phyloP scores from a whole-genome alignment of 2,888 invertebrate species.

The Eupithecia centaureata region DNA sequence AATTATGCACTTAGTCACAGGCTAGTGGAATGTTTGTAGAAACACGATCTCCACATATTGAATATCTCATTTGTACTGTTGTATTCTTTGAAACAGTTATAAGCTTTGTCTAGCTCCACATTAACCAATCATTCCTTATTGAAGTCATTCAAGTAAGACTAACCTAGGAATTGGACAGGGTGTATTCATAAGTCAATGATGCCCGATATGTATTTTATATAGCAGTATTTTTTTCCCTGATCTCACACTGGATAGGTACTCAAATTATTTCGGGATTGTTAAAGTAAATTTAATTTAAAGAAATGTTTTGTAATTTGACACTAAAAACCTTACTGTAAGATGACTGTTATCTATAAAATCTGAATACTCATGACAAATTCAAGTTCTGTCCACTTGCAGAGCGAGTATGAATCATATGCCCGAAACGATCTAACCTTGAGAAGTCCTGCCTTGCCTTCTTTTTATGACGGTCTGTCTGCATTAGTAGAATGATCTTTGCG shows the following conservation, averaged over 20 bases:
- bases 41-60: constrained; percentile 38
- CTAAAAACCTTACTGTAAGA: neutral
- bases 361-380: constrained; percentile 1
- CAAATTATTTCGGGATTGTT: too few species aligned
- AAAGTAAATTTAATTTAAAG: too few species aligned
- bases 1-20: constrained; percentile 47
- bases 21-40: constrained; percentile 34
- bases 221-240: neutral
- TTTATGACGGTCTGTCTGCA: constrained; percentile 22
- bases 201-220: too few species aligned
- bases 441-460: constrained; percentile 15
- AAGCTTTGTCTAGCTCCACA: neutral
- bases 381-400: constrained; percentile 5
- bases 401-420: constrained; percentile 9
- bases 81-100: neutral
- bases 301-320: neutral
- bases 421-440: constrained; percentile 25
- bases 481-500: neutral
- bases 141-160: too few species aligned
- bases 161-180: neutral
- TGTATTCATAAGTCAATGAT: too few species aligned
- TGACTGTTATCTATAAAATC: neutral
- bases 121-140: neutral
- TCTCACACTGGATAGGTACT: neutral
- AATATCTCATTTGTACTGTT: constrained; percentile 1